phyloP scores from a whole-genome alignment of 2,888 invertebrate species.

The Saturnia japonica region DNA sequence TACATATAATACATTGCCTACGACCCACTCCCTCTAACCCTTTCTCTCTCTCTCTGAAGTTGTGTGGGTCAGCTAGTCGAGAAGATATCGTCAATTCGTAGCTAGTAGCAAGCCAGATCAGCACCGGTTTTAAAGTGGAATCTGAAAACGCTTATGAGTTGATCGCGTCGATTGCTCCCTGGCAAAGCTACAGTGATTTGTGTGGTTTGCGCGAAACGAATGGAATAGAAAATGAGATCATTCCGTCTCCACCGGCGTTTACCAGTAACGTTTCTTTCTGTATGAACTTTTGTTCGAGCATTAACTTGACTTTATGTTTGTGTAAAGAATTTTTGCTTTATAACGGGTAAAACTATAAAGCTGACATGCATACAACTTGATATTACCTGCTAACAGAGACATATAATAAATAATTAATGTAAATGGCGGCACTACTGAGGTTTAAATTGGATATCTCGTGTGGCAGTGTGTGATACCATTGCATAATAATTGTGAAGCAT shows the following conservation, averaged over 20 bases:
- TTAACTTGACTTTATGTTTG: background rate
- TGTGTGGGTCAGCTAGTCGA: too few relatives aligned
- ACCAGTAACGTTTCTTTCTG: constrained; percentile 38
- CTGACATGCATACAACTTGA: background rate
- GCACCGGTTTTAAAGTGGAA: background rate
- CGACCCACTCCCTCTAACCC: too few relatives aligned
- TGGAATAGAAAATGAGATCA: constrained; percentile 70
- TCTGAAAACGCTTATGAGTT: constrained; percentile 27
- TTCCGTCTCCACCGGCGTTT: constrained; percentile 49
- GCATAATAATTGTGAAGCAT: too few relatives aligned
- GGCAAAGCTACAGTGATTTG: constrained; percentile 57
- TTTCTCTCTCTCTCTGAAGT: too few relatives aligned
- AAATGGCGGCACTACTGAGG: background rate
- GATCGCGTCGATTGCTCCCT: constrained; percentile 25
- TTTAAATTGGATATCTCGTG: too few relatives aligned
- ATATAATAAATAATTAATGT: background rate
- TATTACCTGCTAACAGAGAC: background rate
- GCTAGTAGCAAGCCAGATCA: background rate
- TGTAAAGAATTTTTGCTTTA: background rate
- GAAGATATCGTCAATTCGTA: too few relatives aligned
- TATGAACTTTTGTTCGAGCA: constrained; percentile 25
- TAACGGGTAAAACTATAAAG: background rate
- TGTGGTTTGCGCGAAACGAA: constrained; percentile 62
- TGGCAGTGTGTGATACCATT: too few relatives aligned
- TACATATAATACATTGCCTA: too few relatives aligned